Base-by-base conservation (phyloP, 2,113 vertebrate species). In the Orcinus orca region DNA sequence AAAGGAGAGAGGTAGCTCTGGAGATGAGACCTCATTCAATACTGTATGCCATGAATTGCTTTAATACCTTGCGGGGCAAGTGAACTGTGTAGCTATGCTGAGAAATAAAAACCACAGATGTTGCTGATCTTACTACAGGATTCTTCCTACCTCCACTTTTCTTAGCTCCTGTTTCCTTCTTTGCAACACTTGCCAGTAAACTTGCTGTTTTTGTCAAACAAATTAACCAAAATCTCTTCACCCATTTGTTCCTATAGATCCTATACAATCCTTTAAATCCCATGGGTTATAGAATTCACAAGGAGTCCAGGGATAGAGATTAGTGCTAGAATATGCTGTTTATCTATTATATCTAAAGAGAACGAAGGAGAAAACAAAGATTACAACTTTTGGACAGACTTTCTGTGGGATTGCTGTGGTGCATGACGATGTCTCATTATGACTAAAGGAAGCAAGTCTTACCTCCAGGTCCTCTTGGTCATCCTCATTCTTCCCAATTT, bases 401-500 rank as follows among this genome's bases (percentile, higher is more conserved):
- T 2, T 14, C 0, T 41, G 6, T 4, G 25, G 80, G 50, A 73
- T 4, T 25, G 5, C 77, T 25, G 23, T 20, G 25, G 2, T 47
- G 11, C 10, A 1, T 2, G 21, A n/a, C 1, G 7, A 11, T 6
- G 4, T 36, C 8, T 47, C 23, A 7, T 33, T 18, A 13, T 8
- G 2, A 50, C 6, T 13, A 15, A 82, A 71, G 29, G 41, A 23
- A 44, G n/a, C 60, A 79, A 50, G 36, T 33, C 62, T 68, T 77
- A 98, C 98, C 93, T 96, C 62, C 26, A 97, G 31, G 11, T 97
- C 82, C 0, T 84, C 25, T 9, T 6, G 0, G 0, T 93, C 63
- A 2, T 92, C 68, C 3, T 18, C 0, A 2, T 0, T 47, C 0
- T 2, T 23, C 2, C 74, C 25, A 55, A 13, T 14, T 6, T 26